Evolutionary conservation across 2,113 vertebrate species (phyloP).

Genomic region (Rhodinocichla rosea): DNA sequence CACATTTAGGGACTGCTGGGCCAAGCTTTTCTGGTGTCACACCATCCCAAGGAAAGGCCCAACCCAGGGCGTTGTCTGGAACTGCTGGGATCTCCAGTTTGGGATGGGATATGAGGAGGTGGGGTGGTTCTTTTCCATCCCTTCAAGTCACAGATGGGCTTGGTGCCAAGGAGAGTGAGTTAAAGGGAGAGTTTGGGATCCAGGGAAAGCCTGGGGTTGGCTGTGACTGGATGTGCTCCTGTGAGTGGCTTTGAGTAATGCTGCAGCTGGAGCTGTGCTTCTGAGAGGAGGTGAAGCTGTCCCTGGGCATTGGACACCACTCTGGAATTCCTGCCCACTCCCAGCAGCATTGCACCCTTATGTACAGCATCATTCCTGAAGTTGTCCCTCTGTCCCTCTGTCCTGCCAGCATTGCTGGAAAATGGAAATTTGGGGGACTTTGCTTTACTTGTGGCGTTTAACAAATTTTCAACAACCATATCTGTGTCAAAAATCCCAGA

Average conservation of each 20-base stretch:
- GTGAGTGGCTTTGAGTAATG: background rate
- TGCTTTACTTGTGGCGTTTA: fast-evolving
- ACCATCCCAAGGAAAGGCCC: fast-evolving
- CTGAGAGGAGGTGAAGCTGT: background rate
- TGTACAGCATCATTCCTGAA: background rate
- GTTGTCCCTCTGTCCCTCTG: background rate
- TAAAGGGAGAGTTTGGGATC: background rate
- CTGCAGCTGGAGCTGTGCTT: background rate
- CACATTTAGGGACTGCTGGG: background rate
- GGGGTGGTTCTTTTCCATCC: background rate
- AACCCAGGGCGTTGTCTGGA: background rate
- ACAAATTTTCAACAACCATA: background rate
- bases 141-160: background rate
- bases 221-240: background rate
- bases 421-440: background rate
- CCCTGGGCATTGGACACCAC: background rate
- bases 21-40: background rate
- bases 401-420: background rate
- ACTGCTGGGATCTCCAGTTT: background rate
- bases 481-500: background rate
- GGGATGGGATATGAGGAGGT: background rate
- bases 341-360: background rate
- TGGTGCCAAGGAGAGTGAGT: background rate
- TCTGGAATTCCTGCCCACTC: background rate
- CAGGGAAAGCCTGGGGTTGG: background rate